Conservation (phyloP, 2,888 invertebrate genomes). For the Nephrocerus scutellatus region DNA sequence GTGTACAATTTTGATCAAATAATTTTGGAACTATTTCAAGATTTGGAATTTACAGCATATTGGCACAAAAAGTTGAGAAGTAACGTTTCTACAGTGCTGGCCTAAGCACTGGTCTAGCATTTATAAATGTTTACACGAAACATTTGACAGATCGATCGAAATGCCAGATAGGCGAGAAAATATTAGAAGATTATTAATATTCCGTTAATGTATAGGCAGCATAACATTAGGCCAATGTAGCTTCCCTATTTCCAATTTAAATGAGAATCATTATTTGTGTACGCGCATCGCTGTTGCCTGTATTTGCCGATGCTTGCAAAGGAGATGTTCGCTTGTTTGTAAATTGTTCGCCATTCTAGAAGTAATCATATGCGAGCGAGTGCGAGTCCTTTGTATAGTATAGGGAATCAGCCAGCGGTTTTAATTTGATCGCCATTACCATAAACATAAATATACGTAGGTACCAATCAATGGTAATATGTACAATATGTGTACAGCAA, state of each 20-base stretch:
- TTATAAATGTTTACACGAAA: no score
- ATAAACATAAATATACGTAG: conserved; percentile 13
- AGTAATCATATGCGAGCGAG: conserved; percentile 12
- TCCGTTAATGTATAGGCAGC: conserved; percentile 23
- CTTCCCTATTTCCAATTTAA: conserved; percentile 26
- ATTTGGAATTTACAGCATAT: no score
- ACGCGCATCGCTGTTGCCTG: conserved; percentile 4
- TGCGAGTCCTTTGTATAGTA: conserved; percentile 10
- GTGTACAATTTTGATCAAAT: no score
- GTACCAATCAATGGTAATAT: conserved; percentile 5
- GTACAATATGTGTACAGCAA: background rate
- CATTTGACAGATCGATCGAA: conserved; percentile 23
- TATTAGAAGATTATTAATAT: conserved; percentile 26
- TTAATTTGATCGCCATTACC: conserved; percentile 14
- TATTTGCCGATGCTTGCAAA: conserved; percentile 4
- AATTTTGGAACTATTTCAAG: no score
- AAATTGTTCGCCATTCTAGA: conserved; percentile 11
- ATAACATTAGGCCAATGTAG: no score
- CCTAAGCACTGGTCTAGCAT: no score
- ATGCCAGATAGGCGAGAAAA: conserved; percentile 23
- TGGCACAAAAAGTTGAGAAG: no score
- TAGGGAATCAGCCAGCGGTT: conserved; percentile 1
- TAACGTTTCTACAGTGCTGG: no score
- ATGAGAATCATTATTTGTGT: conserved; percentile 8
- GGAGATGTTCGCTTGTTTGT: no score